A percentile compares a stretch with the other conserved stretches of the same genome.
These are phyloP conservation scores for Stratiomys singularior DNA, from an alignment of 2,888 invertebrate genomes.

Conservation along the genomic window DNA sequence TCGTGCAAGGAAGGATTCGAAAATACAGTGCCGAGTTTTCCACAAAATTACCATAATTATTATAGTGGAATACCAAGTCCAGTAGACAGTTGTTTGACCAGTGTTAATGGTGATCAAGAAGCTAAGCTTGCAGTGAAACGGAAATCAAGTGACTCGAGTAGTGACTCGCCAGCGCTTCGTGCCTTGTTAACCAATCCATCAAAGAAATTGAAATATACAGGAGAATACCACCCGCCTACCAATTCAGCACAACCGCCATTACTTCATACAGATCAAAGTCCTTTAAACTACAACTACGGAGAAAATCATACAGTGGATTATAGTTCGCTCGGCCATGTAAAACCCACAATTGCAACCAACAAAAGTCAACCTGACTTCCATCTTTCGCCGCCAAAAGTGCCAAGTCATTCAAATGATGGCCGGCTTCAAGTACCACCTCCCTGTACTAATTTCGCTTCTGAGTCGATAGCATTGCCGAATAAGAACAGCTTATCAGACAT, in stretches of 20 bases:
- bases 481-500: constrained; percentile 39
- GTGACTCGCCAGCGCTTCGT: constrained; percentile 70
- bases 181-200: constrained; percentile 68
- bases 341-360: constrained; percentile 57
- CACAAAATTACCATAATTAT: neutral
- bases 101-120: neutral
- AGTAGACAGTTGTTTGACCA: constrained; percentile 29
- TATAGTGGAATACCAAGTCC: constrained; percentile 35
- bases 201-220: constrained; percentile 62
- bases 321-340: constrained; percentile 26
- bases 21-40: neutral
- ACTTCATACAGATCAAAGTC: constrained; percentile 52
- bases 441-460: constrained; percentile 46
- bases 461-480: constrained; percentile 45
- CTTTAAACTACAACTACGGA: constrained; percentile 47
- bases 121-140: neutral
- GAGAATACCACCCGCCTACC: constrained; percentile 58
- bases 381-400: constrained; percentile 57
- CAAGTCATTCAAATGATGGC: constrained; percentile 57
- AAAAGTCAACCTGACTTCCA: constrained; percentile 60
- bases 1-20: neutral
- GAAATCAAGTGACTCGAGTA: constrained; percentile 3
- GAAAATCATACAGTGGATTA: neutral
- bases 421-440: constrained; percentile 52
- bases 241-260: neutral